A percentile compares a stretch with the other conserved stretches of the same genome.
These are phyloP conservation scores for Aromia moschata DNA, from an alignment of 2,888 invertebrate species.

Conservation along the genomic window DNA sequence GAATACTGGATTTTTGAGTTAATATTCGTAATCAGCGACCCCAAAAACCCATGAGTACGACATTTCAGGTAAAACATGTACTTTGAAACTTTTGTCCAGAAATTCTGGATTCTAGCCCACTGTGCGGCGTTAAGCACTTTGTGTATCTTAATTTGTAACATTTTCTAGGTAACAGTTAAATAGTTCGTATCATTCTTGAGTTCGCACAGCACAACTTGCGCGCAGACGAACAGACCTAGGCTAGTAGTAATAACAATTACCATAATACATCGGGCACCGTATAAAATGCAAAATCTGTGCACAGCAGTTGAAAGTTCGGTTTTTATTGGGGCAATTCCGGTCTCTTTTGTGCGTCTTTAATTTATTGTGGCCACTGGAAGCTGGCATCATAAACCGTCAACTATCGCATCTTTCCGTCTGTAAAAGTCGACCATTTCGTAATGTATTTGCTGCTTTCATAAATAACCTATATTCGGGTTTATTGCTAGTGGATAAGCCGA, in stretches of 20 bases:
- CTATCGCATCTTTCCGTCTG: neutral
- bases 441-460: neutral
- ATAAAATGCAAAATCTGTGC: conserved; percentile 10
- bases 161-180: neutral
- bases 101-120: too few relatives aligned
- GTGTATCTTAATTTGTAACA: neutral
- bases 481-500: neutral
- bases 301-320: conserved; percentile 2
- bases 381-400: conserved; percentile 15
- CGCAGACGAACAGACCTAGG: neutral
- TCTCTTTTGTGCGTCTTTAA: conserved; percentile 1
- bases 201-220: neutral
- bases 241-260: neutral
- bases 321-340: conserved; percentile 23
- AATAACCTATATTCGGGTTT: neutral
- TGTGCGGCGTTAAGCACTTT: too few relatives aligned
- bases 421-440: neutral
- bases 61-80: too few relatives aligned
- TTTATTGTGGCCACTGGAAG: conserved; percentile 17
- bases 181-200: neutral
- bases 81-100: neutral
- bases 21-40: too few relatives aligned
- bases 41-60: too few relatives aligned
- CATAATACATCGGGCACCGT: neutral
- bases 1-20: too few relatives aligned